A percentile compares a stretch with the other conserved stretches of the same genome.
Evolutionary conservation across 2,113 vertebrate genomes (phyloP).

Genomic region (Aegithalos caudatus): DNA sequence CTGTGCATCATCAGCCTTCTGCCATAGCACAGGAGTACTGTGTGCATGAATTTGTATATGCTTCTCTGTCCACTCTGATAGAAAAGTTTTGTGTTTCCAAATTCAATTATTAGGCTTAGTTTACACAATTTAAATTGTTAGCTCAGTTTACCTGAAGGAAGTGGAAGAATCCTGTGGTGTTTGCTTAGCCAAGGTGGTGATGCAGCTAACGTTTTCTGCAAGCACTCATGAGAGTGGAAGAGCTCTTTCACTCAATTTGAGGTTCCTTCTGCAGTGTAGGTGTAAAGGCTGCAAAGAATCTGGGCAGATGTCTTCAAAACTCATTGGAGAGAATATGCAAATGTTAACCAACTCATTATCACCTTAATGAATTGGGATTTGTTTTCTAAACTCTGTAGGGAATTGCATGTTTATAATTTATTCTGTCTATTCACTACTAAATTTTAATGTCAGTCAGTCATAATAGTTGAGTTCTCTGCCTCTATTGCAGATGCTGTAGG

Average conservation of each 20-base stretch:
- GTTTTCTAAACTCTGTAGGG: slow-evolving; percentile 49
- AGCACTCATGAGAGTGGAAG: not conserved
- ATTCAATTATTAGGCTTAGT: not conserved
- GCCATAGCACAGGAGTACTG: not conserved
- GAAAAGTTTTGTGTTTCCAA: not conserved
- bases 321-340: slow-evolving; percentile 13
- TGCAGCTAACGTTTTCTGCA: not conserved
- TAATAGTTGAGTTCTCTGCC: not conserved
- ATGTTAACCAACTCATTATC: slow-evolving; percentile 57
- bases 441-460: slow-evolving; percentile 25
- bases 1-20: not conserved
- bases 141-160: not conserved
- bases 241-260: not conserved
- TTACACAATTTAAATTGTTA: not conserved
- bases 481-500: slow-evolving; percentile 7
- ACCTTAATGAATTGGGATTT: slow-evolving; percentile 51
- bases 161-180: not conserved
- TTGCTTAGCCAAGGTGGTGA: not conserved
- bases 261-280: not conserved
- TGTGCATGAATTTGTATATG: not conserved
- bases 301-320: slow-evolving; percentile 14
- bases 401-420: slow-evolving; percentile 12
- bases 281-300: not conserved
- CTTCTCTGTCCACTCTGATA: not conserved
- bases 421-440: slow-evolving; percentile 13